phyloP scores from a whole-genome alignment of 2,888 invertebrate species.

The Yponomeuta malinellus region DNA sequence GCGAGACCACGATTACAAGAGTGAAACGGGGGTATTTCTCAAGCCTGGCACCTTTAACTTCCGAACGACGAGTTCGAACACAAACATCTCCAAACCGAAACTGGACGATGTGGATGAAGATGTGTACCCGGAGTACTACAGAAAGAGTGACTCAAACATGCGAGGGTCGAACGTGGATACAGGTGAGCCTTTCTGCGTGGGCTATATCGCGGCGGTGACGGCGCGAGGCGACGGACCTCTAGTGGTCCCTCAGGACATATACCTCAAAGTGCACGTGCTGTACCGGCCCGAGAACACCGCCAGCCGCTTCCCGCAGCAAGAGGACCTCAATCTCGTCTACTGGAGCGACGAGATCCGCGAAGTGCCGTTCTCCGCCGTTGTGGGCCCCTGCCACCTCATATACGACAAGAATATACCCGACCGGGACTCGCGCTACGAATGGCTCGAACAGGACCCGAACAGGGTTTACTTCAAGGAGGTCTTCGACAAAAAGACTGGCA shows the following conservation, averaged over 20 bases:
- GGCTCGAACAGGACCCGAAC: conserved; percentile 78
- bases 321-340: conserved; percentile 84
- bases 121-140: conserved; percentile 87
- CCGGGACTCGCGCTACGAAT: conserved; percentile 68
- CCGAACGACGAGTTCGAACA: conserved; percentile 44
- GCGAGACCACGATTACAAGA: conserved; percentile 77
- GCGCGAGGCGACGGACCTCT: conserved; percentile 69
- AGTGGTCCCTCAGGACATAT: conserved; percentile 76
- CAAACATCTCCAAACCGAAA: conserved; percentile 40
- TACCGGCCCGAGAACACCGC: conserved; percentile 86
- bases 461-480: conserved; percentile 85
- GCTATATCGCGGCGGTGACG: conserved; percentile 79
- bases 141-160: conserved; percentile 81
- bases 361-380: conserved; percentile 76
- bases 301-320: conserved; percentile 74
- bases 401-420: conserved; percentile 78
- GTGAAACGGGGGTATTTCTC: conserved; percentile 82
- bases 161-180: conserved; percentile 84
- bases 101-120: conserved; percentile 79
- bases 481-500: conserved; percentile 74
- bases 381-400: conserved; percentile 81
- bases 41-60: conserved; percentile 79
- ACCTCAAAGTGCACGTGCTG: conserved; percentile 80
- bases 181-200: conserved; percentile 85
- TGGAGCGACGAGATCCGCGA: conserved; percentile 84